These are phyloP conservation scores for Pelvicachromis taeniatus DNA, from an alignment of 2,113 vertebrate species.

Conservation along the genomic window DNA sequence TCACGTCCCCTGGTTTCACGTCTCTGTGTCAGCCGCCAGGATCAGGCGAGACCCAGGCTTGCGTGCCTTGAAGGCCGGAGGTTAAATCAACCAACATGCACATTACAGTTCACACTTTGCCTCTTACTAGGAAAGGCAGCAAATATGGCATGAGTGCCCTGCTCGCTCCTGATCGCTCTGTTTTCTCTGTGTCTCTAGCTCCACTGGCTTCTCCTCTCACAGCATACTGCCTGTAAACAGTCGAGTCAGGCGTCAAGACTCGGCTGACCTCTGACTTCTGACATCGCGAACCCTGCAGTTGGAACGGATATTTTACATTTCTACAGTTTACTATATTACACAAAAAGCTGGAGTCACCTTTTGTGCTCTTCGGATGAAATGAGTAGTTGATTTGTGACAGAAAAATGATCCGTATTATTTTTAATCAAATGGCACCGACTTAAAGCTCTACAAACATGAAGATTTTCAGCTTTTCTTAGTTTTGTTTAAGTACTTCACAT, in stretches of 20 bases:
- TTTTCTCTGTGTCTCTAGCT: not conserved
- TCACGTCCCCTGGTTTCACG: conserved; percentile 64
- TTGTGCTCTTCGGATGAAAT: not conserved
- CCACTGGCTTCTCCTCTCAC: not conserved
- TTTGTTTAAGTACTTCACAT: not conserved
- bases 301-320: not conserved
- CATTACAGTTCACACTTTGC: conserved; percentile 67
- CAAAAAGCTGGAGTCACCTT: not conserved
- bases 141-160: conserved; percentile 58
- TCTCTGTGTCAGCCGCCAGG: conserved; percentile 64
- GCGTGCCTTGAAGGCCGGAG: conserved; percentile 63
- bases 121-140: conserved; percentile 65
- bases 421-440: not conserved
- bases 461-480: not conserved
- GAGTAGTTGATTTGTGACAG: not conserved
- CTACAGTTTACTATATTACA: not conserved
- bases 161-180: not conserved
- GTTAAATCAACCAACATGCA: conserved; percentile 79
- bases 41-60: conserved; percentile 66
- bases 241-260: conserved; percentile 47
- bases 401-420: not conserved
- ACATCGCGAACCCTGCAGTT: conserved; percentile 6
- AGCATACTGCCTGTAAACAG: conserved; percentile 28
- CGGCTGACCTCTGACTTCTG: conserved; percentile 46
- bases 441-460: not conserved